These are phyloP conservation scores for Lepisosteus osseus DNA, from an alignment of 2,113 vertebrate species.

Conservation along the genomic window DNA sequence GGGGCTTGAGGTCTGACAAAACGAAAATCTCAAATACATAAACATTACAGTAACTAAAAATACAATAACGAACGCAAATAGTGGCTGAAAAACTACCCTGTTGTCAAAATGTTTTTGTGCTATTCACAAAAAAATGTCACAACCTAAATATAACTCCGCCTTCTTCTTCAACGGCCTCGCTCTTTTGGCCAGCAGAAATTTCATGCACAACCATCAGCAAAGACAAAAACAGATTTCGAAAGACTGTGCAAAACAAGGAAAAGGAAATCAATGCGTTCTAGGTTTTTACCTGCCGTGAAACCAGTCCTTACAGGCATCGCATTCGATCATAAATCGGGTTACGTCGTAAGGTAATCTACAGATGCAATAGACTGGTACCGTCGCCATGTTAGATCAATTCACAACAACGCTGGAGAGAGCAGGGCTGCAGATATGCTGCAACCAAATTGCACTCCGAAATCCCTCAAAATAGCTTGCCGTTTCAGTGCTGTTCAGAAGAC, in stretches of 20 bases:
- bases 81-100: not conserved
- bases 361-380: constrained; percentile 96
- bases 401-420: constrained; percentile 70
- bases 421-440: constrained; percentile 65
- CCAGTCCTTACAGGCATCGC: constrained; percentile 95
- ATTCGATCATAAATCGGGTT: constrained; percentile 97
- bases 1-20: no score
- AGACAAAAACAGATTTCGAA: constrained; percentile 42
- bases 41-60: no score
- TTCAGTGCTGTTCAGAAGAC: constrained; percentile 37
- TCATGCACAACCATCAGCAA: constrained; percentile 55
- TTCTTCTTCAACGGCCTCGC: constrained; percentile 71
- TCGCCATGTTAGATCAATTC: constrained; percentile 93
- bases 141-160: constrained; percentile 67
- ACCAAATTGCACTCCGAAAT: constrained; percentile 61
- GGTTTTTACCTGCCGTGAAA: constrained; percentile 91
- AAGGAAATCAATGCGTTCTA: constrained; percentile 4
- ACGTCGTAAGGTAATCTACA: constrained; percentile 97
- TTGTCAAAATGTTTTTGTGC: constrained; percentile 37
- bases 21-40: no score
- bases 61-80: no score
- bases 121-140: constrained; percentile 58
- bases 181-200: constrained; percentile 47
- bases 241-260: constrained; percentile 40
- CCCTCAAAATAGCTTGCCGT: constrained; percentile 57